These are phyloP conservation scores for Pandemis corylana DNA, from an alignment of 2,888 invertebrate genomes.

Conservation along the genomic window DNA sequence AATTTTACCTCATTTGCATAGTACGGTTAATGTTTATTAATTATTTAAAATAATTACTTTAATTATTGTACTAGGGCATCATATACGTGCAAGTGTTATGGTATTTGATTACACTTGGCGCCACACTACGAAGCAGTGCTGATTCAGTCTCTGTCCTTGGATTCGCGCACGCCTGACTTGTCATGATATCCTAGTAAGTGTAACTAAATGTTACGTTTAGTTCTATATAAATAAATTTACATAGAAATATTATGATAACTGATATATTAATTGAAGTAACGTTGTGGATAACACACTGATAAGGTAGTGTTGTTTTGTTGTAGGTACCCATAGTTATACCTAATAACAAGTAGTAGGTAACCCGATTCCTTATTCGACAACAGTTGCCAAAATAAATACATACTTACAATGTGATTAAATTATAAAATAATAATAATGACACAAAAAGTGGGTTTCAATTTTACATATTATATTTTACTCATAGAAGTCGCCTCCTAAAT, in stretches of 20 bases:
- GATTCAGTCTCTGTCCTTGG: constrained; percentile 59
- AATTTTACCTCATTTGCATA: neutral
- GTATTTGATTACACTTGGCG: constrained; percentile 39
- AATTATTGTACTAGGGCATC: constrained; percentile 34
- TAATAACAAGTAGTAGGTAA: too few relatives aligned
- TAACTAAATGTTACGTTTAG: constrained; percentile 40
- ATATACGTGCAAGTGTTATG: constrained; percentile 30
- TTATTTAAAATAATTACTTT: constrained; percentile 36
- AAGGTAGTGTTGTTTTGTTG: neutral
- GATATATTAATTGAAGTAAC: constrained; percentile 10
- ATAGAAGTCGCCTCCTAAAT: too few relatives aligned
- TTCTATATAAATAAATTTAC: constrained; percentile 38
- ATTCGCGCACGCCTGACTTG: constrained; percentile 41
- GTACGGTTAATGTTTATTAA: constrained; percentile 18
- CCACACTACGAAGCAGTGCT: constrained; percentile 49
- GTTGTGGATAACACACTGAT: neutral
- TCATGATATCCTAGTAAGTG: constrained; percentile 64
- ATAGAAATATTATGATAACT: constrained; percentile 2
- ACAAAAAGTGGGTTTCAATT: too few relatives aligned
- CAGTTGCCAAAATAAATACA: too few relatives aligned
- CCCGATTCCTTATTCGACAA: too few relatives aligned
- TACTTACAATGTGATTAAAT: too few relatives aligned
- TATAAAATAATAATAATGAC: too few relatives aligned
- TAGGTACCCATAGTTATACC: too few relatives aligned
- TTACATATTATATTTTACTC: too few relatives aligned